These are phyloP conservation scores for Acipenser oxyrinchus DNA, from an alignment of 2,797 vertebrate genomes.

Conservation along the genomic window DNA sequence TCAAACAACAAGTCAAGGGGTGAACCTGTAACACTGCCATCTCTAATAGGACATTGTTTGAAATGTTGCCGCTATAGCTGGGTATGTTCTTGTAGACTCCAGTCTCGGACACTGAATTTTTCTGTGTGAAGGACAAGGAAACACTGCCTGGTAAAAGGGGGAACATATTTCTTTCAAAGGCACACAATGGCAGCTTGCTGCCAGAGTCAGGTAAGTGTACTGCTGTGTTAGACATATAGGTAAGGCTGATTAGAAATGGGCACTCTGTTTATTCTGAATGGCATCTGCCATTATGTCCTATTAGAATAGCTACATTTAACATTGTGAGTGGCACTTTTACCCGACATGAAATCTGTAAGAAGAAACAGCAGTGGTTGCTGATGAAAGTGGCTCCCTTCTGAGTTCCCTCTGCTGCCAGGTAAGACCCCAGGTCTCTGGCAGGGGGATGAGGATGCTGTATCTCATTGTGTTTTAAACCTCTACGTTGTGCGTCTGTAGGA, in stretches of 20 bases:
- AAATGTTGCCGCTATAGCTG: neutral
- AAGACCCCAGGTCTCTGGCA: neutral
- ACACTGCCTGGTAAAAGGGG: constrained; percentile 18
- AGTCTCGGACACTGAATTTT: too few species aligned
- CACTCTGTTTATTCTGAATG: neutral
- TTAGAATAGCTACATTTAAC: neutral
- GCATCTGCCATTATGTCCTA: neutral
- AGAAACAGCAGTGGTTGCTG: neutral
- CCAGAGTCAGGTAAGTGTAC: constrained; percentile 57
- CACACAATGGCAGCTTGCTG: constrained; percentile 67
- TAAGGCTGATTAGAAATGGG: neutral
- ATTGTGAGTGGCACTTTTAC: neutral
- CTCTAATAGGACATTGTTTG: constrained; percentile 2
- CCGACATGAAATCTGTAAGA: neutral
- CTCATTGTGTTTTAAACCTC: constrained; percentile 9
- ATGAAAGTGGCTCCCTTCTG: neutral
- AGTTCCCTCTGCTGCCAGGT: constrained; percentile 1
- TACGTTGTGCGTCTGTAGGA: constrained; percentile 63
- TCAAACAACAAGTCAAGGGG: neutral
- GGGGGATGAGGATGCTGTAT: constrained; percentile 1
- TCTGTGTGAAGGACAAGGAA: constrained; percentile 13
- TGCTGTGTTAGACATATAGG: neutral
- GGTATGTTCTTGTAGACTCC: too few species aligned
- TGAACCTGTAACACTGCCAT: constrained; percentile 6
- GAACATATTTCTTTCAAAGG: constrained; percentile 20